Evolutionary conservation across 2,888 invertebrate genomes (phyloP).

Genomic region (Drosophila dives): DNA sequence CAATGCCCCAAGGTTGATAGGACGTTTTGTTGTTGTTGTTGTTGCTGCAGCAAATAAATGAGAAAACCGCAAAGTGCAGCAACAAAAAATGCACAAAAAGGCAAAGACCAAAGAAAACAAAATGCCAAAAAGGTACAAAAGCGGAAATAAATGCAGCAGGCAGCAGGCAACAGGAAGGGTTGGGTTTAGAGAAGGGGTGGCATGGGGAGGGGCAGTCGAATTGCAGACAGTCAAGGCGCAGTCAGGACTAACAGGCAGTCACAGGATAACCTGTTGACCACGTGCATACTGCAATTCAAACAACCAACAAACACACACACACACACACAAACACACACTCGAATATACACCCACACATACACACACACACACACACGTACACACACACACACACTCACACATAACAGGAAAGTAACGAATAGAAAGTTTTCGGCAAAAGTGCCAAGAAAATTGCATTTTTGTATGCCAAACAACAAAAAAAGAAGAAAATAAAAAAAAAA

Average conservation of each 20-base stretch:
- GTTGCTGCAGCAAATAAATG: slow-evolving; percentile 69
- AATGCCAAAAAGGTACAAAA: slow-evolving; percentile 80
- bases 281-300: slow-evolving; percentile 75
- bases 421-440: slow-evolving; percentile 76
- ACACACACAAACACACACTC: slow-evolving; percentile 22
- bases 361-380: slow-evolving; percentile 21
- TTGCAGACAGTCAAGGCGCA: slow-evolving; percentile 26
- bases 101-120: slow-evolving; percentile 65
- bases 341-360: slow-evolving; percentile 30
- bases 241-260: slow-evolving; percentile 51
- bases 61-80: slow-evolving; percentile 75
- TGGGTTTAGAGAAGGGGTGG: neutral
- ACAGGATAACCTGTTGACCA: slow-evolving; percentile 80
- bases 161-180: slow-evolving; percentile 29
- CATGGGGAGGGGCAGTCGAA: neutral
- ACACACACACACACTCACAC: slow-evolving; percentile 20
- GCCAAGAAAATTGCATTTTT: slow-evolving; percentile 80
- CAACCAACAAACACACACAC: slow-evolving; percentile 30
- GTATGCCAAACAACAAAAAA: slow-evolving; percentile 29
- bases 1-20: slow-evolving; percentile 45
- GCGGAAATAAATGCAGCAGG: slow-evolving; percentile 77
- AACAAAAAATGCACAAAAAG: slow-evolving; percentile 59
- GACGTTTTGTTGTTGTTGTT: slow-evolving; percentile 20
- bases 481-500: slow-evolving; percentile 9
- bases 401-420: slow-evolving; percentile 32